A percentile compares a stretch with the other conserved stretches of the same genome.
These are phyloP conservation scores for Molossus molossus DNA, from an alignment of 2,797 vertebrate species.

Conservation along the genomic window DNA sequence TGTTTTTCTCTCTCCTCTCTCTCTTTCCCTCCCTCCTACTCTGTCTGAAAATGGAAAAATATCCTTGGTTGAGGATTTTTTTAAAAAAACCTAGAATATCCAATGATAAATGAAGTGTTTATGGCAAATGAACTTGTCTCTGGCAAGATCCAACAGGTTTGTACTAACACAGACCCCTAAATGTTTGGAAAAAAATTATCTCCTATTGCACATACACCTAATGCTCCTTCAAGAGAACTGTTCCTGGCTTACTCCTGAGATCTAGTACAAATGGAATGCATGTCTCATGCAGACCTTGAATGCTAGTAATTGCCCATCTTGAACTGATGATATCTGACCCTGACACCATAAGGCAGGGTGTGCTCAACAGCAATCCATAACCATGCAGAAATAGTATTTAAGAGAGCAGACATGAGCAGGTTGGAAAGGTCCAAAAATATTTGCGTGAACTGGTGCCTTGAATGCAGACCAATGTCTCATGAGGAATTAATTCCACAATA, in stretches of 20 bases:
- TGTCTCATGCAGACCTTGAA: not conserved
- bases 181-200: not conserved
- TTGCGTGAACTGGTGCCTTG: not conserved
- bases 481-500: not conserved
- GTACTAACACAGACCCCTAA: not conserved
- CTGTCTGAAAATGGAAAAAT: no score
- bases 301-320: no score
- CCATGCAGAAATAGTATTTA: not conserved
- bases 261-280: not conserved
- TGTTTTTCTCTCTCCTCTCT: no score
- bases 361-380: not conserved
- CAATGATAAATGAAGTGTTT: not conserved
- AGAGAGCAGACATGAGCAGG: not conserved
- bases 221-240: not conserved
- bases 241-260: not conserved
- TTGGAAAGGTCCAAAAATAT: not conserved
- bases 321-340: not conserved
- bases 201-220: not conserved
- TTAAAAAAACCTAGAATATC: not conserved
- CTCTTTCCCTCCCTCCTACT: no score
- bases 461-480: not conserved
- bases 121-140: not conserved
- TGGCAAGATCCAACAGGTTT: not conserved
- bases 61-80: no score
- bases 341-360: no score